phyloP scores from a whole-genome alignment of 2,113 vertebrate genomes.

The Xiphophorus maculatus region DNA sequence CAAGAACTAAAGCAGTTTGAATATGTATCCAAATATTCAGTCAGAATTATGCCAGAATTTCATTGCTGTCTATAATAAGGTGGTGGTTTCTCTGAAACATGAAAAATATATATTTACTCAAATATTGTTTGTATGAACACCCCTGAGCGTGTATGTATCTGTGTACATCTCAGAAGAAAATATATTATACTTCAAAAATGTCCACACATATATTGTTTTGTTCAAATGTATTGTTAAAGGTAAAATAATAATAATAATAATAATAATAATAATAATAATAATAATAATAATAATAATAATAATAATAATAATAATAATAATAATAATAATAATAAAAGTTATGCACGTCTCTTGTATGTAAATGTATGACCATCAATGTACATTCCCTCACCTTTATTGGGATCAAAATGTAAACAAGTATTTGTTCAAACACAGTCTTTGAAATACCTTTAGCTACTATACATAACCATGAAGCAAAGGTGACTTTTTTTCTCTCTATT shows the following conservation, averaged over 20 bases:
- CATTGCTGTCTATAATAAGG: too few relatives aligned
- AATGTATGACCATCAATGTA: background rate
- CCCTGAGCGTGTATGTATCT: background rate
- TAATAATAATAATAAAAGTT: background rate
- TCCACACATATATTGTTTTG: background rate
- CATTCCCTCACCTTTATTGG: background rate
- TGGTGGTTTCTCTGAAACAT: too few relatives aligned
- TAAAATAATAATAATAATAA: background rate
- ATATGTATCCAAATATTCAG: too few relatives aligned
- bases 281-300: too few relatives aligned
- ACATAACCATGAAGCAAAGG: conserved; percentile 21
- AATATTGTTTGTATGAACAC: background rate
- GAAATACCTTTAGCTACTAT: background rate
- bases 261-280: too few relatives aligned
- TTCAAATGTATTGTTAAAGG: background rate
- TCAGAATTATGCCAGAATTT: too few relatives aligned
- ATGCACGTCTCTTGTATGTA: background rate
- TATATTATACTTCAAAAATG: background rate
- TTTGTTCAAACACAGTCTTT: background rate
- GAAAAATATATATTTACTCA: background rate
- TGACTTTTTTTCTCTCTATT: conserved; percentile 42
- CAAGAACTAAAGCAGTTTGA: too few relatives aligned
- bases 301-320: too few relatives aligned
- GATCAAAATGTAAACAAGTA: background rate
- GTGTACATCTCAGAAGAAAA: background rate